These are phyloP conservation scores for Drosophila nasuta DNA, from an alignment of 1,140 invertebrate genomes.

Conservation along the genomic window DNA sequence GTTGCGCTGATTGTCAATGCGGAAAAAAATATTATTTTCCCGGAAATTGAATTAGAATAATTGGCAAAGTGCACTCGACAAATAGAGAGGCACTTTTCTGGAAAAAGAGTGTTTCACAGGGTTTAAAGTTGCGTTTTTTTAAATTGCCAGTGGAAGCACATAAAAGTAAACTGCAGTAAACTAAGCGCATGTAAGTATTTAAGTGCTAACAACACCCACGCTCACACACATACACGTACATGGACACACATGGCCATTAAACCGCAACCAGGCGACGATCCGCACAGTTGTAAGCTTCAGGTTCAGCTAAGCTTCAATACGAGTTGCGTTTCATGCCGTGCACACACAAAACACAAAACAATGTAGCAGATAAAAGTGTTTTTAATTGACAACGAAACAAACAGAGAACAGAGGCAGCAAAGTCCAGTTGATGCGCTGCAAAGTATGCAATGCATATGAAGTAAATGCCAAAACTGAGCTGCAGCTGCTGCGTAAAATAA, in stretches of 20 bases:
- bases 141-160: constrained; percentile 8
- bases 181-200: constrained; percentile 40
- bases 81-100: neutral
- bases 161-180: constrained; percentile 48
- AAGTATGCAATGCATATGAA: constrained; percentile 39
- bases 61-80: neutral
- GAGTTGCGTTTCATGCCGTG: neutral
- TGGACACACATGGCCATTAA: constrained; percentile 25
- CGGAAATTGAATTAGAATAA: constrained; percentile 13
- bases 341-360: constrained; percentile 36
- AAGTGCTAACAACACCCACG: constrained; percentile 36
- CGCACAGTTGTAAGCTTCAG: constrained; percentile 1
- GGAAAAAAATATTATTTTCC: neutral
- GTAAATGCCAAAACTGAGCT: constrained; percentile 13
- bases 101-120: neutral
- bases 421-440: constrained; percentile 6
- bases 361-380: constrained; percentile 56
- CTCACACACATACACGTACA: constrained; percentile 9
- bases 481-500: constrained; percentile 3
- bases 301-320: constrained; percentile 24
- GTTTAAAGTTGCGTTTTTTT: constrained; percentile 17
- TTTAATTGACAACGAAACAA: constrained; percentile 58
- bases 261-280: constrained; percentile 12
- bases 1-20: constrained; percentile 5
- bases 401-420: neutral